These are phyloP conservation scores for Cyprinodon diabolis DNA, from an alignment of 2,797 vertebrate species.

Conservation along the genomic window DNA sequence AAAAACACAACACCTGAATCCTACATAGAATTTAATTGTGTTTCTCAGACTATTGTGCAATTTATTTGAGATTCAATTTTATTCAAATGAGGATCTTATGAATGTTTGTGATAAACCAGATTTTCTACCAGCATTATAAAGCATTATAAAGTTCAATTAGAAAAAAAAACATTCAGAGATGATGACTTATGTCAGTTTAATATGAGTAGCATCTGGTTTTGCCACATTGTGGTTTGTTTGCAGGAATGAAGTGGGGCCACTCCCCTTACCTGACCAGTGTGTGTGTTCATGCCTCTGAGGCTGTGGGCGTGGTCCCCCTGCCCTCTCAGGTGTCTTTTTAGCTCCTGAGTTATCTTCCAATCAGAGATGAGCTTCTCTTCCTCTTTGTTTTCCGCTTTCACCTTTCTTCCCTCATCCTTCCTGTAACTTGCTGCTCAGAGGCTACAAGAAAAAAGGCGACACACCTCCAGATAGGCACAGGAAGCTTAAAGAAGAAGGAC, in stretches of 20 bases:
- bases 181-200: slow-evolving; percentile 1
- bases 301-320: slow-evolving; percentile 43
- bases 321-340: slow-evolving; percentile 70
- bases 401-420: slow-evolving; percentile 24
- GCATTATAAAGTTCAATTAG: neutral
- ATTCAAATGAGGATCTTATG: neutral
- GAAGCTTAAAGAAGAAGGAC: slow-evolving; percentile 32
- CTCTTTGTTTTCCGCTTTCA: slow-evolving; percentile 35
- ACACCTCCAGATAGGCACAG: slow-evolving; percentile 37
- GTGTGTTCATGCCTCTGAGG: slow-evolving; percentile 49
- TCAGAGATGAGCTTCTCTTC: slow-evolving; percentile 49
- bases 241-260: slow-evolving; percentile 62
- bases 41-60: neutral
- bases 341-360: slow-evolving; percentile 53
- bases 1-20: neutral
- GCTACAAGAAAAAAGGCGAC: slow-evolving; percentile 13
- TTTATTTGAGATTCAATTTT: too few species aligned
- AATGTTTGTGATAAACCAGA: slow-evolving; percentile 15
- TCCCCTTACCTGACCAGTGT: slow-evolving; percentile 50
- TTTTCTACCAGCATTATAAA: slow-evolving; percentile 9
- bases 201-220: slow-evolving; percentile 50
- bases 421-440: slow-evolving; percentile 14
- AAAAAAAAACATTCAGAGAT: neutral
- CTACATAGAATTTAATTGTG: neutral
- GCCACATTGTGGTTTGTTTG: slow-evolving; percentile 47